Evolutionary conservation across 2,888 invertebrate genomes (phyloP).

Genomic region (Yponomeuta cagnagella): DNA sequence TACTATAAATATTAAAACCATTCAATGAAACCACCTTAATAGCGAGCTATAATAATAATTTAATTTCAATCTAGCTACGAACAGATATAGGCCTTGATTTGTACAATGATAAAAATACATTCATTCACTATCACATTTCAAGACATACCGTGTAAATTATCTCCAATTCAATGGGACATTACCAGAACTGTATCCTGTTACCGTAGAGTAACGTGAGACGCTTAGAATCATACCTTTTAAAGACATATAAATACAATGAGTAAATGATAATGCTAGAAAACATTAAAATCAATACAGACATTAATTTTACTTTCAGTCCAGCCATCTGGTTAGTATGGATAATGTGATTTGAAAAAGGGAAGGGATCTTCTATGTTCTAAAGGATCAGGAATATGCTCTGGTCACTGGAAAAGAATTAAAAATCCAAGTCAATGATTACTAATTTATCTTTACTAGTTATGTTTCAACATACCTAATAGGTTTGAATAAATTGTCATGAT

Average conservation of each 20-base stretch:
- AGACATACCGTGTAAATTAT: background rate
- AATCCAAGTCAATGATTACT: background rate
- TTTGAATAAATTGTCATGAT: too few relatives aligned
- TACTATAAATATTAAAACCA: too few relatives aligned
- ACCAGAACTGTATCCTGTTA: background rate
- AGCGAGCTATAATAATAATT: too few relatives aligned
- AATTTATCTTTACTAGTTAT: background rate
- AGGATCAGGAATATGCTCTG: background rate
- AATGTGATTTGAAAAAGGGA: constrained; percentile 10
- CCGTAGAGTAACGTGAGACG: background rate
- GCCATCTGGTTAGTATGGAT: constrained; percentile 29
- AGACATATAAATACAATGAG: constrained; percentile 44
- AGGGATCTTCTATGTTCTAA: background rate
- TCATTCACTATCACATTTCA: background rate
- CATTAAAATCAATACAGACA: constrained; percentile 29
- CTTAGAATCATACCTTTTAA: constrained; percentile 35
- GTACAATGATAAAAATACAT: background rate
- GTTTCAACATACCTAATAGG: background rate
- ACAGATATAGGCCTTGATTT: background rate
- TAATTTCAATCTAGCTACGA: background rate
- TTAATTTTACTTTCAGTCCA: constrained; percentile 36
- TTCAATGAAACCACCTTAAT: too few relatives aligned
- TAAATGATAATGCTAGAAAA: constrained; percentile 37
- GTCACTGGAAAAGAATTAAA: background rate
- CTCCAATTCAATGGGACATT: background rate